phyloP scores from a whole-genome alignment of 2,113 vertebrate genomes.

The Clarias macrocephalus region DNA sequence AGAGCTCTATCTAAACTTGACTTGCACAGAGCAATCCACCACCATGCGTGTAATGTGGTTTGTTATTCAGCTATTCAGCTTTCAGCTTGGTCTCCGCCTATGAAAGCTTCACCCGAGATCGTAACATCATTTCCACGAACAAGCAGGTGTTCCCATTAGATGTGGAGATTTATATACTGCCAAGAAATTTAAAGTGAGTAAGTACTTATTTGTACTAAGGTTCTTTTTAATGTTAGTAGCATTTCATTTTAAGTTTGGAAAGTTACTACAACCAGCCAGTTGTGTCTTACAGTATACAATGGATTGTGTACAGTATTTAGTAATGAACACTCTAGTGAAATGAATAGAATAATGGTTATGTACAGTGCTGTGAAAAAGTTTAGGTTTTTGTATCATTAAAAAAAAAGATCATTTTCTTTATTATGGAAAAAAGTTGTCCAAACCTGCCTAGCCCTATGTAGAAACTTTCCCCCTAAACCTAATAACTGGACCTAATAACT shows the following conservation, averaged over 20 bases:
- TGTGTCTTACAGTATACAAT: no score
- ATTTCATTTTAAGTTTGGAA: no score
- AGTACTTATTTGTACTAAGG: neutral
- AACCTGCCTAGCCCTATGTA: no score
- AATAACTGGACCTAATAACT: no score
- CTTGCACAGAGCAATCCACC: neutral
- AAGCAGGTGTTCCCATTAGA: neutral
- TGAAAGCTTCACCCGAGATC: neutral
- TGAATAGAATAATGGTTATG: neutral
- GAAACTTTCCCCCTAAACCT: no score
- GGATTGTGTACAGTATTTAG: neutral
- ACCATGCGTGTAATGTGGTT: neutral
- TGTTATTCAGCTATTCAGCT: neutral
- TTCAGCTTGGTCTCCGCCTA: neutral
- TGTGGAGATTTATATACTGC: neutral
- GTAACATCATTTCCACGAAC: neutral
- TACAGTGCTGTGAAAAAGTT: no score
- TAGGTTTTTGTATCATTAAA: no score
- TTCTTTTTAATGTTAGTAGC: neutral
- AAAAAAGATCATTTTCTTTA: no score
- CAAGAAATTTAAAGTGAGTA: neutral
- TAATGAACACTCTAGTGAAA: neutral
- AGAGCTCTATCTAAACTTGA: neutral
- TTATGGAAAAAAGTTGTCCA: no score
- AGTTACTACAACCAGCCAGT: neutral